Conservation (phyloP, 1,140 invertebrate genomes). For the Telenomus remus region DNA sequence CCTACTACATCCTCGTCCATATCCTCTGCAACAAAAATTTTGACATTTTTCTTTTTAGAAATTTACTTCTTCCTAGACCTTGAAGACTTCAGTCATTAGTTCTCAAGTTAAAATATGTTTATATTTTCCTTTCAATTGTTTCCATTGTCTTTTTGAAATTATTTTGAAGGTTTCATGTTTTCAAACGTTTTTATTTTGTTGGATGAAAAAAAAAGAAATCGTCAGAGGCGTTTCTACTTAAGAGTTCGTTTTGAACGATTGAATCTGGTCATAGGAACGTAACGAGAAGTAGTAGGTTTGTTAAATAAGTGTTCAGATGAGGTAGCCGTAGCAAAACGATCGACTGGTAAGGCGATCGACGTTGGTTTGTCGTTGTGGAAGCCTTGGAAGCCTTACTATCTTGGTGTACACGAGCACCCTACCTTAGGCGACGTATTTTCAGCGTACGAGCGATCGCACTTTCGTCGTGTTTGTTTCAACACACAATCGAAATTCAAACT, state of each 20-base stretch:
- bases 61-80: no score
- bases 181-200: no score
- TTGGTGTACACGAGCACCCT: conserved; percentile 37
- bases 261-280: conserved; percentile 35
- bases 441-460: conserved; percentile 20
- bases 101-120: no score
- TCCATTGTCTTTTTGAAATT: no score
- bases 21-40: conserved; percentile 65
- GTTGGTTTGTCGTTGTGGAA: conserved; percentile 74
- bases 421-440: conserved; percentile 33
- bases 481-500: conserved; percentile 9
- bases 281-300: conserved; percentile 35
- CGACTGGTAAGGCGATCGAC: conserved; percentile 73
- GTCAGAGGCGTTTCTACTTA: background rate
- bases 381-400: conserved; percentile 64
- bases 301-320: conserved; percentile 57
- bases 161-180: no score
- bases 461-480: background rate
- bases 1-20: conserved; percentile 69
- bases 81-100: no score
- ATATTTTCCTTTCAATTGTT: no score
- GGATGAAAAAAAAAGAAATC: no score
- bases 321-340: conserved; percentile 72
- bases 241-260: conserved; percentile 22
- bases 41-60: no score